Base-by-base conservation (phyloP, 2,113 vertebrate species). In the Nettapus auritus region DNA sequence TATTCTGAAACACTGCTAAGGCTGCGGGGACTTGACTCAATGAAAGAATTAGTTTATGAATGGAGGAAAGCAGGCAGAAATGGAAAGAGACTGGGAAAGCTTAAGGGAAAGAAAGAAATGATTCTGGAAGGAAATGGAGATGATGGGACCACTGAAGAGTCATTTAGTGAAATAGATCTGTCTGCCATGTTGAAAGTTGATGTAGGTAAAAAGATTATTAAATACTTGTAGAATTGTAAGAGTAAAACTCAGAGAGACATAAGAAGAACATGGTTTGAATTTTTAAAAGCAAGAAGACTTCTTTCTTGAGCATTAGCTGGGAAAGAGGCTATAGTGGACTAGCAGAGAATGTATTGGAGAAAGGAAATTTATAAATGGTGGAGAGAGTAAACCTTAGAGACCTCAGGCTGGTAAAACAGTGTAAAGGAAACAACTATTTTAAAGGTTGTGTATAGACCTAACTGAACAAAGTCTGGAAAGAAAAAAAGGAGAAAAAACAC, bases 181-280 rank as follows among this genome's bases (percentile, higher is more conserved):
- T 85, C 88, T 23, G 55, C 91, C 80, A 90, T 31, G 64, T 78
- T 95, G 76, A 93, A 93, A 91, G 69, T 42, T 93, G 91, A 83
- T 88, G 48, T 82, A 86, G 88, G 34, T 48, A 86, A 71, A 90
- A 95, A 79, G 70, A 82, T 88, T 95, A 91, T 76, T 89, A 93
- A 95, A 89, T 88, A 82, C 62, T 87, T 89, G 68, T 56, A 53
- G 62, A 96, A 83, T 52, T 83, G 60, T 9, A 29, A 64, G 63
- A 78, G 46, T 70, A 76, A 95, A 95, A 78, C 42, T 12, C 63
- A 83, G 64, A 86, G 31, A 36, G 67, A 21, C 26, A 38, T 86
- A 88, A 81, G 42, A 80, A 59, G 56, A 89, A 48, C 16, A n/a
- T 44, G 38, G 63, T 83, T 40, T 67, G 66, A 56, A 84, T 79